A percentile compares a stretch with the other conserved stretches of the same genome.
These are phyloP conservation scores for Ligdia adustata DNA, from an alignment of 2,888 invertebrate species.

Conservation along the genomic window DNA sequence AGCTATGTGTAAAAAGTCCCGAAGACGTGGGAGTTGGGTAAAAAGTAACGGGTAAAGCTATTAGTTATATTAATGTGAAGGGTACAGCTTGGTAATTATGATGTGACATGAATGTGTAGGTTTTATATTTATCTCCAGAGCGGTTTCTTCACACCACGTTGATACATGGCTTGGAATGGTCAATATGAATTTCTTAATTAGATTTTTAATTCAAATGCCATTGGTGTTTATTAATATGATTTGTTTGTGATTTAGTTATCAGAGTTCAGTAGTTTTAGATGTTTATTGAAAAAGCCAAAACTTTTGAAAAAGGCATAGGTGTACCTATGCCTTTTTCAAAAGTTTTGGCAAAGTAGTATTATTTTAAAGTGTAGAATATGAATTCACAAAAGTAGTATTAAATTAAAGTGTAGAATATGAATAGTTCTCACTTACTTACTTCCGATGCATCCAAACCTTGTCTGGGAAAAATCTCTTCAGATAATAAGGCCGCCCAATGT, in stretches of 20 bases:
- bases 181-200: constrained; percentile 16
- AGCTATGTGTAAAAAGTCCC: not conserved
- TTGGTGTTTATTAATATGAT: not conserved
- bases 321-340: too few species aligned
- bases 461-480: too few species aligned
- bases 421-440: too few species aligned
- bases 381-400: too few species aligned
- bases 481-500: too few species aligned
- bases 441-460: too few species aligned
- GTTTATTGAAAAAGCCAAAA: too few species aligned
- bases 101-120: constrained; percentile 26
- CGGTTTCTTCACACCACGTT: constrained; percentile 14
- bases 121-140: constrained; percentile 19
- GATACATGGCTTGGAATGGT: constrained; percentile 13
- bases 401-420: too few species aligned
- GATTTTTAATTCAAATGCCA: not conserved
- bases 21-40: constrained; percentile 38
- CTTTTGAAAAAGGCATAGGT: too few species aligned
- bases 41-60: constrained; percentile 31
- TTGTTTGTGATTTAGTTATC: not conserved
- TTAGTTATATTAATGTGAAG: constrained; percentile 29
- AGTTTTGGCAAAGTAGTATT: too few species aligned
- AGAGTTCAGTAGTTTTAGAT: too few species aligned
- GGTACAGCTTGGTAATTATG: constrained; percentile 26
- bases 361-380: too few species aligned